These are phyloP conservation scores for Epinotia brunnichana DNA, from an alignment of 2,888 invertebrate species.

Conservation along the genomic window DNA sequence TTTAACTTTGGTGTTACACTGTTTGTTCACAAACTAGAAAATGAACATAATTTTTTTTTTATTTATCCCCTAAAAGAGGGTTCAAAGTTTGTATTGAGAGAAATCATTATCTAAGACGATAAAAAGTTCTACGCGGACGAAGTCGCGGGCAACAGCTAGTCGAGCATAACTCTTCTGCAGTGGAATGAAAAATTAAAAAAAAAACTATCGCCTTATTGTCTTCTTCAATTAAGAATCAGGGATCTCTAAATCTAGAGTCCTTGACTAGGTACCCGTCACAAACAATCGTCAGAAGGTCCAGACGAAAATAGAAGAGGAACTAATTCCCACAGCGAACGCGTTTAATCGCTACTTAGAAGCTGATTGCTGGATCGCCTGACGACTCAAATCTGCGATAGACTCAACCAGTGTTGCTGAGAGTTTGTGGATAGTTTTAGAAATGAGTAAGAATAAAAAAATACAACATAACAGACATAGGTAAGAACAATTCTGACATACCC, in stretches of 20 bases:
- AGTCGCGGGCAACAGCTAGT: no score
- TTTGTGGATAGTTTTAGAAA: not conserved
- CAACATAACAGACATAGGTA: not conserved
- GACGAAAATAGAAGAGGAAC: constrained; percentile 26
- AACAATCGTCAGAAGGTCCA: constrained; percentile 13
- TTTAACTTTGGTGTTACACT: no score
- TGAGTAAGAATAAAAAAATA: not conserved
- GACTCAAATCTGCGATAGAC: constrained; percentile 4
- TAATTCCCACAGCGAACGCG: not conserved
- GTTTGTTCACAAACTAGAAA: no score
- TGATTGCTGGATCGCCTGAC: constrained; percentile 35
- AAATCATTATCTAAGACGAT: no score
- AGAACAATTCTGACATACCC: no score
- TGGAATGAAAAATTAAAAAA: no score
- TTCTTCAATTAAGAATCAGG: constrained; percentile 2
- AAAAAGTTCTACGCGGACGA: no score
- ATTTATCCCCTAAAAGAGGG: no score
- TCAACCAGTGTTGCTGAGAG: constrained; percentile 32
- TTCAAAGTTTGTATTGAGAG: no score
- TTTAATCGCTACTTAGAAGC: constrained; percentile 36
- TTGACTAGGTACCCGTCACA: no score
- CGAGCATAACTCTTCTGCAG: no score
- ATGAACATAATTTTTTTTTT: no score
- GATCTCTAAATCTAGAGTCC: not conserved
- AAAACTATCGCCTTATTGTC: not conserved